phyloP scores from a whole-genome alignment of 2,113 vertebrate genomes.

The Hippocampus guttulatus region DNA sequence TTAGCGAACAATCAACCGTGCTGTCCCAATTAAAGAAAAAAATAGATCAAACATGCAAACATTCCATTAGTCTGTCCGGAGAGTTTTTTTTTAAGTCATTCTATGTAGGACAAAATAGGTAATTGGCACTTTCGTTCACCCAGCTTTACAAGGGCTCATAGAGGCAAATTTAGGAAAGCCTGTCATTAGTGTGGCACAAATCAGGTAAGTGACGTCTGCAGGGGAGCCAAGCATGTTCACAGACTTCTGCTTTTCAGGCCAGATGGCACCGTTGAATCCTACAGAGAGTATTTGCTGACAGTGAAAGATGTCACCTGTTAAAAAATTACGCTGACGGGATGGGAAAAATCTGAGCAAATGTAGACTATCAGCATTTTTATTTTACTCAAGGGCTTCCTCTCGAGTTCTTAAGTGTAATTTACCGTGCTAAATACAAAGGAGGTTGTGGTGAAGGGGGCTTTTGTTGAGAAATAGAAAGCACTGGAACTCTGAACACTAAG shows the following conservation, averaged over 20 bases:
- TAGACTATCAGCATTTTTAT: background rate
- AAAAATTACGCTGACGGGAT: conserved; percentile 9
- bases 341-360: background rate
- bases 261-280: conserved; percentile 42
- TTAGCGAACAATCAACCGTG: too few species aligned
- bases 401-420: background rate
- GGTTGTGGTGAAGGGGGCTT: background rate
- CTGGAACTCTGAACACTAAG: background rate
- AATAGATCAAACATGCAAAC: too few species aligned
- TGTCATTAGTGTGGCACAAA: conserved; percentile 33
- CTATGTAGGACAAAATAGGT: conserved; percentile 8
- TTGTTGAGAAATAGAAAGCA: background rate
- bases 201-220: conserved; percentile 40
- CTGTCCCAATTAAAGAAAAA: too few species aligned
- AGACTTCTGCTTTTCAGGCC: conserved; percentile 31
- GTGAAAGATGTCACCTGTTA: conserved; percentile 27
- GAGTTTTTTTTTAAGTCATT: too few species aligned
- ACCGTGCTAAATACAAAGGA: background rate
- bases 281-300: conserved; percentile 34
- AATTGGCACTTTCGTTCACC: conserved; percentile 12
- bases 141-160: conserved; percentile 15
- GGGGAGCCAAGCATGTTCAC: conserved; percentile 30
- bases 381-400: background rate
- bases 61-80: too few species aligned
- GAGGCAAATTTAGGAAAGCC: conserved; percentile 18